A percentile compares a stretch with the other conserved stretches of the same genome.
phyloP scores from a whole-genome alignment of 2,888 invertebrate genomes.

The Pimpla rufipes region DNA sequence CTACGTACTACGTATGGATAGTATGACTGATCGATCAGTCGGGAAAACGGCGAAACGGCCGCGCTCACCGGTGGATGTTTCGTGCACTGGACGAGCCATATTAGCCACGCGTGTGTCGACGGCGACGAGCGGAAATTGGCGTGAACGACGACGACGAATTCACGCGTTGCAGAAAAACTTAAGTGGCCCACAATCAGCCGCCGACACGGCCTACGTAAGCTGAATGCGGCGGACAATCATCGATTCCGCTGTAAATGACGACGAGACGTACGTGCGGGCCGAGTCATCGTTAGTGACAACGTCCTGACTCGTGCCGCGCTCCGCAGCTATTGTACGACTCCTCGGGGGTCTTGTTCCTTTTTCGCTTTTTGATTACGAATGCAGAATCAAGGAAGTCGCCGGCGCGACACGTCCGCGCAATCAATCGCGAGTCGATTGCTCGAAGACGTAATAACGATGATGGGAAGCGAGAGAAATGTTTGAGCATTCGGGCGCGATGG shows the following conservation, averaged over 20 bases:
- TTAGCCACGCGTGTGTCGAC: background rate
- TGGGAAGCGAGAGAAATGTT: slow-evolving; percentile 35
- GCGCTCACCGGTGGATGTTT: slow-evolving; percentile 10
- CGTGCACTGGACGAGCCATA: background rate
- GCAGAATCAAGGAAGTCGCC: slow-evolving; percentile 38
- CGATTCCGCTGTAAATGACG: slow-evolving; percentile 46
- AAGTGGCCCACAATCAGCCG: slow-evolving; percentile 29
- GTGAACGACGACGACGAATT: slow-evolving; percentile 35
- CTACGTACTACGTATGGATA: background rate
- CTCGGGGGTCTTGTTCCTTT: slow-evolving; percentile 11
- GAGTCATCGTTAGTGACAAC: slow-evolving; percentile 64
- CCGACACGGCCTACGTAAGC: slow-evolving; percentile 21
- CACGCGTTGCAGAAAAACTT: slow-evolving; percentile 29
- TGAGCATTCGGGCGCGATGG: background rate
- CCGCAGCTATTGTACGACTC: slow-evolving; percentile 35
- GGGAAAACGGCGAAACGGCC: background rate
- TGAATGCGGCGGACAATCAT: slow-evolving; percentile 37
- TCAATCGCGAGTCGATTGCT: slow-evolving; percentile 42
- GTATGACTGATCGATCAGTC: slow-evolving; percentile 34
- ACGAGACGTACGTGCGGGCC: slow-evolving; percentile 8
- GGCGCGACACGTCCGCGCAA: slow-evolving; percentile 39
- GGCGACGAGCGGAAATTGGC: background rate
- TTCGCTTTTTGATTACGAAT: slow-evolving; percentile 27
- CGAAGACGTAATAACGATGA: background rate
- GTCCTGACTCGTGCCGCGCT: slow-evolving; percentile 26